phyloP scores from a whole-genome alignment of 1,140 invertebrate species.

The Hirudo medicinalis region DNA sequence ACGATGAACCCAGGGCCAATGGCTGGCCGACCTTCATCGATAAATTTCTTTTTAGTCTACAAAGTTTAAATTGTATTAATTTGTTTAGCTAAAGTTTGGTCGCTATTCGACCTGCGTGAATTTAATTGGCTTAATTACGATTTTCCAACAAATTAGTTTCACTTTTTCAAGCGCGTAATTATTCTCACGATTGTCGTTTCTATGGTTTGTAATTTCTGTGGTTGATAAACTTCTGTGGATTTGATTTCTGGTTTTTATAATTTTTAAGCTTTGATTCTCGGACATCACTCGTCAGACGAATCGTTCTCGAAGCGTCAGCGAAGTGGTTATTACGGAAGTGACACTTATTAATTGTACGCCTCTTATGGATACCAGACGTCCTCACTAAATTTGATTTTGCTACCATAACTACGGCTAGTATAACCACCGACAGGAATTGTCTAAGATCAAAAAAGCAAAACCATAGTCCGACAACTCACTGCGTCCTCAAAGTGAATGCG shows the following conservation, averaged over 20 bases:
- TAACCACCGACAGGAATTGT: neutral
- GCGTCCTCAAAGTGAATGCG: constrained; percentile 92
- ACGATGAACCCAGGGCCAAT: too few relatives aligned
- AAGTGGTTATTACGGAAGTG: too few relatives aligned
- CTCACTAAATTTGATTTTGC: neutral
- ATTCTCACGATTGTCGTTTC: neutral
- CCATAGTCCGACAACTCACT: constrained; percentile 58
- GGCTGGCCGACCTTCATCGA: too few relatives aligned
- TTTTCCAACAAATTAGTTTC: neutral
- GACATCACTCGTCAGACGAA: too few relatives aligned
- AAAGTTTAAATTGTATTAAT: neutral
- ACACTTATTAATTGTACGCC: too few relatives aligned
- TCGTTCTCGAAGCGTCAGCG: too few relatives aligned
- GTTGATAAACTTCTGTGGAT: too few relatives aligned
- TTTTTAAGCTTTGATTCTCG: neutral
- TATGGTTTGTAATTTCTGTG: neutral
- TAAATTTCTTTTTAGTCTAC: neutral
- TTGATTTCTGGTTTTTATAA: neutral
- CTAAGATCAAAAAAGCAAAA: neutral
- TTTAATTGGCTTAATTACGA: neutral
- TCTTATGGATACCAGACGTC: too few relatives aligned
- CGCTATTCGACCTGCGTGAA: neutral
- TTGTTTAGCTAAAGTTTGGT: neutral
- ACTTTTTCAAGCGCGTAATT: neutral
- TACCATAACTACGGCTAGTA: neutral